A percentile compares a stretch with the other conserved stretches of the same genome.
phyloP scores from a whole-genome alignment of 2,888 invertebrate genomes.

The Petrophora chlorosata region DNA sequence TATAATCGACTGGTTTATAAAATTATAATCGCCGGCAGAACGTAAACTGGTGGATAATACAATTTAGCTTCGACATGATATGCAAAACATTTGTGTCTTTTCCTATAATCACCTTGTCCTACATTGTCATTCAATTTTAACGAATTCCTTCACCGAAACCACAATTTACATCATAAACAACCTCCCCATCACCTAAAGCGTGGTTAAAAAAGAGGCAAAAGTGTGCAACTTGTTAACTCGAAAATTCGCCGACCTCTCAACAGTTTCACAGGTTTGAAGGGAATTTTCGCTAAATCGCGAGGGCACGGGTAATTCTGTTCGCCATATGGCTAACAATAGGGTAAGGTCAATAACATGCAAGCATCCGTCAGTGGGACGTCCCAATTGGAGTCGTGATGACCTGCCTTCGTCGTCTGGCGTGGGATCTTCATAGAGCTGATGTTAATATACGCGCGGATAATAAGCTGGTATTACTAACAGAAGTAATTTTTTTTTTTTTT shows the following conservation, averaged over 20 bases:
- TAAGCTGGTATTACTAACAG: too few species aligned
- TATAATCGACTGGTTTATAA: too few species aligned
- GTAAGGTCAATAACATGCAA: constrained; percentile 79
- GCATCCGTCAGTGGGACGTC: constrained; percentile 72
- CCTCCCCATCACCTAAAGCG: constrained; percentile 17
- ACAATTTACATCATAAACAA: constrained; percentile 23
- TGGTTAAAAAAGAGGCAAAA: constrained; percentile 32
- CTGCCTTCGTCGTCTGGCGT: constrained; percentile 48
- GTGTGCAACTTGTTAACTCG: constrained; percentile 41
- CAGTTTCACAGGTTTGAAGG: constrained; percentile 37
- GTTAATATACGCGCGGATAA: too few species aligned
- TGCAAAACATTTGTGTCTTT: too few species aligned
- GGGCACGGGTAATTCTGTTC: constrained; percentile 61
- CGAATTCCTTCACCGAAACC: constrained; percentile 7
- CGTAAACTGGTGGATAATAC: too few species aligned
- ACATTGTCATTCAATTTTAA: not conserved
- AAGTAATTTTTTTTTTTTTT: too few species aligned
- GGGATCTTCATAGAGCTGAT: constrained; percentile 57
- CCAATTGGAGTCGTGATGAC: constrained; percentile 67
- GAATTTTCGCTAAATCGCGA: constrained; percentile 59
- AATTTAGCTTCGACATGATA: too few species aligned
- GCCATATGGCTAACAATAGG: constrained; percentile 79
- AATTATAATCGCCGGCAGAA: too few species aligned
- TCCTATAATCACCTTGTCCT: too few species aligned
- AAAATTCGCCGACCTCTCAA: constrained; percentile 43